phyloP scores from a whole-genome alignment of 2,888 invertebrate genomes.

The Asteroscopus sphinx region DNA sequence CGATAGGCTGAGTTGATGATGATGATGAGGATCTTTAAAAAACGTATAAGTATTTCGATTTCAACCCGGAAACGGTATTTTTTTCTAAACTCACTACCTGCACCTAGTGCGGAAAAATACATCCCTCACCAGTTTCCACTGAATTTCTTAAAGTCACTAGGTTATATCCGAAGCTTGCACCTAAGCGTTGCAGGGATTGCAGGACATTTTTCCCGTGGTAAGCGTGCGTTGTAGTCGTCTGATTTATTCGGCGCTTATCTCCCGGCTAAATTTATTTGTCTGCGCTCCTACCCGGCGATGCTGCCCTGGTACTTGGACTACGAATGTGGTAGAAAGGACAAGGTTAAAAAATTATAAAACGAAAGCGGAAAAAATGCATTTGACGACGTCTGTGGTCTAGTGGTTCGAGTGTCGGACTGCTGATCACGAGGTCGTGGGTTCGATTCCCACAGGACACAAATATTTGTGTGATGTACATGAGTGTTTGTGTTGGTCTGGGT shows the following conservation, averaged over 20 bases:
- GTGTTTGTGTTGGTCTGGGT: too few species aligned
- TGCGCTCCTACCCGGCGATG: constrained; percentile 80
- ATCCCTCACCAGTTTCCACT: constrained; percentile 1
- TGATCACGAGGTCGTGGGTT: too few species aligned
- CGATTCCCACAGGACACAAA: too few species aligned
- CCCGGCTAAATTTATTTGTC: constrained; percentile 87
- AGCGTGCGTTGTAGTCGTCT: constrained; percentile 68
- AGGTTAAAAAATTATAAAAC: not conserved
- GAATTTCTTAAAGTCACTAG: constrained; percentile 52
- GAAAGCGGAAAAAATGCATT: not conserved
- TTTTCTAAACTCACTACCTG: too few species aligned
- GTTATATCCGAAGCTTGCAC: constrained; percentile 37
- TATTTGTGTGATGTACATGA: too few species aligned
- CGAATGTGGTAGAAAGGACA: constrained; percentile 60
- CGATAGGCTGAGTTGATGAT: too few species aligned
- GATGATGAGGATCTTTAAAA: too few species aligned
- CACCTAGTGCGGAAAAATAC: not conserved
- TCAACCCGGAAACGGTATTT: too few species aligned
- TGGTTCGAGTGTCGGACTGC: too few species aligned
- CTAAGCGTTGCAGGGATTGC: constrained; percentile 49
- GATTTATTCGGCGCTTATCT: constrained; percentile 89
- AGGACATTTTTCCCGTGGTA: constrained; percentile 68
- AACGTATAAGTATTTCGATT: too few species aligned
- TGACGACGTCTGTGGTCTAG: too few species aligned
- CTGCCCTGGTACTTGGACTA: constrained; percentile 64